Evolutionary conservation across 2,113 vertebrate species (phyloP).

Genomic region (Nothobranchius kuhntae): DNA sequence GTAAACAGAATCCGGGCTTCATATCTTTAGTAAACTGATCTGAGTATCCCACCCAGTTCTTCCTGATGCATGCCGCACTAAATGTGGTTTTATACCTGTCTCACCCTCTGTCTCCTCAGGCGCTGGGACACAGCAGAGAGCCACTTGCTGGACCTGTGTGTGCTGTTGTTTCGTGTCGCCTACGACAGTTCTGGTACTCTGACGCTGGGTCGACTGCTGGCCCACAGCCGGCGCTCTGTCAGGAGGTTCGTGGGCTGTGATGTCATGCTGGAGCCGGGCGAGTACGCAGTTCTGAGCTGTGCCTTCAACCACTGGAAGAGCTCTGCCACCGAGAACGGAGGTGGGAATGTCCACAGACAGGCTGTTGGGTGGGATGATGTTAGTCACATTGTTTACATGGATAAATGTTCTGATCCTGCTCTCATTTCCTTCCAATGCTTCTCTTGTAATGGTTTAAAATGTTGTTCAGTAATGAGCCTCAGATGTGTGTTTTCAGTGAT

Average conservation of each 20-base stretch:
- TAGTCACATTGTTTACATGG: not conserved
- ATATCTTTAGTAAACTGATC: too few relatives aligned
- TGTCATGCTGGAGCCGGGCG: constrained; percentile 92
- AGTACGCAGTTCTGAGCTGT: constrained; percentile 91
- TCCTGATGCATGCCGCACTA: not conserved
- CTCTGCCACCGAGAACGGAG: not conserved
- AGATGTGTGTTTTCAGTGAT: constrained; percentile 15
- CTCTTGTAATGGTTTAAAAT: too few relatives aligned
- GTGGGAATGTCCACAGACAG: constrained; percentile 34
- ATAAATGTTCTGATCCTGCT: not conserved
- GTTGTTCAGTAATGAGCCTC: too few relatives aligned
- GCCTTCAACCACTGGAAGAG: constrained; percentile 95
- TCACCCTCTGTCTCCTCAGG: constrained; percentile 60
- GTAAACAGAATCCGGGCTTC: not conserved
- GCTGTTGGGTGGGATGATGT: not conserved
- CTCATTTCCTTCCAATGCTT: not conserved
- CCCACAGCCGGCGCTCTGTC: constrained; percentile 91
- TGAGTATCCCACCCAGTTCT: too few relatives aligned
- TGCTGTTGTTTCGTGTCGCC: constrained; percentile 90
- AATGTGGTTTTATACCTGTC: too few relatives aligned
- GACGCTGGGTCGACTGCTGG: constrained; percentile 87
- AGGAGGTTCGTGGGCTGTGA: constrained; percentile 95
- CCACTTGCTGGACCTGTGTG: constrained; percentile 91
- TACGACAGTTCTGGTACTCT: constrained; percentile 82
- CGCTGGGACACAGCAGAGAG: constrained; percentile 87